Base-by-base conservation (phyloP, 2,888 invertebrate species). In the Tiliacea citrago region DNA sequence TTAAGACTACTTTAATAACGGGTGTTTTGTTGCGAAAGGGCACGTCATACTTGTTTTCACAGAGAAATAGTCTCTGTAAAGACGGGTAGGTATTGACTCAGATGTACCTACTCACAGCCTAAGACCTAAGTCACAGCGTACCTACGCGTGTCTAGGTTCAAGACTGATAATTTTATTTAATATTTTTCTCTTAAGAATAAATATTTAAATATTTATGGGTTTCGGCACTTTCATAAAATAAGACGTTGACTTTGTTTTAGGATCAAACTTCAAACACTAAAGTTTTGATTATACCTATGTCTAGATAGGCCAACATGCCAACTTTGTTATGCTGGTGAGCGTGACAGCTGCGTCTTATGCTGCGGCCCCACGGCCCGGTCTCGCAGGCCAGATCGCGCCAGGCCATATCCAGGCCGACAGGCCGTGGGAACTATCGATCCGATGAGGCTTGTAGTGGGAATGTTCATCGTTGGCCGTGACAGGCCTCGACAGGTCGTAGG, bases 181-280 rank as follows among this genome's bases (percentile, higher is more conserved):
- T 53, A 42, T 21, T 29, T 29, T 29, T 5, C 4, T 8, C 13
- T 2, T n/a, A 12, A 2, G 5, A 62, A 21, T 49, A 18, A 13
- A 13, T 29, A 29, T 3, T n/a, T 13, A 13, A 29, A 60, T 3
- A 70, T 49, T 21, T 12, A 18, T n/a, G 8, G 6, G 24, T 47
- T 47, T 57, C 39, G 21, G 3, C 5, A 71, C n/a, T 51, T 49
- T 24, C 47, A 47, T n/a, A 75, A 35, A 49, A 57, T 35, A 42
- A 39, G 35, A 60, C 16, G 39, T 47, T 39, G 24, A 47, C 8
- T 61, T 61, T 21, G 24, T 74, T 55, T 55, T 9, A 13, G 39
- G 53, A 35, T 58, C 16, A 58, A 66, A 66, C 6, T 24, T 58
- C 16, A 58, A 66, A 66, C 6, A 65, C 49, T 42, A 18, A 42